phyloP scores from a whole-genome alignment of 2,797 vertebrate species.

The Prunella strophiata region DNA sequence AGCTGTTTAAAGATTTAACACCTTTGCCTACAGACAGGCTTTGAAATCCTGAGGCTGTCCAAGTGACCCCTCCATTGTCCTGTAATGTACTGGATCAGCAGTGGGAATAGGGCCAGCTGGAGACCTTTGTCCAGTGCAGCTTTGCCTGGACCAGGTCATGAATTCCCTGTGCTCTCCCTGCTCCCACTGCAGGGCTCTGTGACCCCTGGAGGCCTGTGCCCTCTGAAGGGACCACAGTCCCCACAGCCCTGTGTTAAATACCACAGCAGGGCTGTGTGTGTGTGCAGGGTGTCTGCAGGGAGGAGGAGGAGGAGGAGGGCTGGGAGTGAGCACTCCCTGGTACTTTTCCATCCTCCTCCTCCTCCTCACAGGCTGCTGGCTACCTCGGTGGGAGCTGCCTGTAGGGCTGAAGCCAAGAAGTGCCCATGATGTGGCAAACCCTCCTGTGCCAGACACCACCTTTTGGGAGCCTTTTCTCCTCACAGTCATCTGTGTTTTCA shows the following conservation, averaged over 20 bases:
- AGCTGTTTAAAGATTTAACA: background rate
- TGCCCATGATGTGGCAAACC: background rate
- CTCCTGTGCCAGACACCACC: slow-evolving; percentile 1
- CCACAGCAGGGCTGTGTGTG: background rate
- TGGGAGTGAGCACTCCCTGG: background rate
- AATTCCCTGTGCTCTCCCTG: background rate
- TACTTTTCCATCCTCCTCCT: slow-evolving; percentile 55
- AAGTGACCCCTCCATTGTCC: background rate
- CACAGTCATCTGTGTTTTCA: background rate
- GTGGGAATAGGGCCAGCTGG: background rate
- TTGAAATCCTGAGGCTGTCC: background rate
- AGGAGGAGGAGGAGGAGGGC: background rate
- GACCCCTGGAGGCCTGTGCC: background rate
- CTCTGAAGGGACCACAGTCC: accelerated
- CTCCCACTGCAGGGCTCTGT: background rate
- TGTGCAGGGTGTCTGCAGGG: background rate
- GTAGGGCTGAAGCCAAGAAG: slow-evolving; percentile 10
- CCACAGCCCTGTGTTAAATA: slow-evolving; percentile 5
- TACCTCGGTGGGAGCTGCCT: background rate
- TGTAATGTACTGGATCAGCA: background rate
- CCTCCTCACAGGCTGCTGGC: background rate
- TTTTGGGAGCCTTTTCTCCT: background rate
- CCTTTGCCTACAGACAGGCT: background rate
- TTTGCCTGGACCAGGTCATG: background rate
- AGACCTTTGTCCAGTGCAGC: background rate